phyloP scores from a whole-genome alignment of 2,888 invertebrate genomes.

The Hirtodrosophila confusa region DNA sequence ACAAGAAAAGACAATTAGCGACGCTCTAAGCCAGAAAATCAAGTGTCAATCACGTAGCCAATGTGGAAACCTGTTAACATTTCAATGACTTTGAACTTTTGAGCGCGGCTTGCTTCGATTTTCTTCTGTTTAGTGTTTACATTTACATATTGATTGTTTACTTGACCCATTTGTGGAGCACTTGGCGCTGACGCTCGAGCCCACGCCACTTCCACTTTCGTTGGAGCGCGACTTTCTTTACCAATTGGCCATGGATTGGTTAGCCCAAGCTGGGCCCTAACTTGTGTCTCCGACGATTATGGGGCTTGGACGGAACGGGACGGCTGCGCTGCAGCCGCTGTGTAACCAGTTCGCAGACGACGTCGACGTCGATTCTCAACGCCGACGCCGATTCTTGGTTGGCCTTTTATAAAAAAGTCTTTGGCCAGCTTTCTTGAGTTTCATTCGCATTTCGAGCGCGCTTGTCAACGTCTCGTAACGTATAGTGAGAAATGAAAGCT shows the following conservation, averaged over 20 bases:
- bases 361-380: slow-evolving; percentile 24
- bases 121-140: slow-evolving; percentile 38
- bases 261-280: slow-evolving; percentile 17
- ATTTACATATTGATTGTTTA: slow-evolving; percentile 70
- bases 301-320: slow-evolving; percentile 19
- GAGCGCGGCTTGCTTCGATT: slow-evolving; percentile 15
- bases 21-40: slow-evolving; percentile 46
- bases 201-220: slow-evolving; percentile 78
- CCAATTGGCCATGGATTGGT: slow-evolving; percentile 32
- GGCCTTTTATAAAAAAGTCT: slow-evolving; percentile 82
- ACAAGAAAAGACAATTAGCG: slow-evolving; percentile 67
- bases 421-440: slow-evolving; percentile 77
- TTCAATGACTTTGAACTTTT: slow-evolving; percentile 79
- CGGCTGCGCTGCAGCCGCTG: slow-evolving; percentile 7
- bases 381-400: slow-evolving; percentile 52
- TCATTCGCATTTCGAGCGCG: slow-evolving; percentile 80
- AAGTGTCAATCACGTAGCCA: slow-evolving; percentile 69
- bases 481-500: slow-evolving; percentile 56
- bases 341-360: slow-evolving; percentile 62
- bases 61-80: slow-evolving; percentile 67
- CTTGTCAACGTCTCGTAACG: slow-evolving; percentile 26
- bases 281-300: slow-evolving; percentile 13
- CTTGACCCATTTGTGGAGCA: slow-evolving; percentile 66
- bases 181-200: slow-evolving; percentile 41
- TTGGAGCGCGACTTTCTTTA: slow-evolving; percentile 67